Conservation (phyloP, 2,888 invertebrate genomes). For the Eugnorisma glareosa region DNA sequence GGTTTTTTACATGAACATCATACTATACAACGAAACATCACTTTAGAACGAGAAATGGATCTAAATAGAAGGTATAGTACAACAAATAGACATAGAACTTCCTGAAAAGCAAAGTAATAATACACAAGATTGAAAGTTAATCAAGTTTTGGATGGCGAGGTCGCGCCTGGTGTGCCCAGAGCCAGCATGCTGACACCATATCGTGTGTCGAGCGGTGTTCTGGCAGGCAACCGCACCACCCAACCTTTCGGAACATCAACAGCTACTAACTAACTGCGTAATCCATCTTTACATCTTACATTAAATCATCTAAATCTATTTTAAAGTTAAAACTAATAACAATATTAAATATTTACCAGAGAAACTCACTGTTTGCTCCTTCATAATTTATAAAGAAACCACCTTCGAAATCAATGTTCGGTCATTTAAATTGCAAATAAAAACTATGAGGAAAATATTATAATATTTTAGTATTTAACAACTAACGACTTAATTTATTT, state of each 20-base stretch:
- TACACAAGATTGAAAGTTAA: conserved; percentile 41
- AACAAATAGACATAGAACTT: conserved; percentile 28
- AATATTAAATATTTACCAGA: conserved; percentile 47
- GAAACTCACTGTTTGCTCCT: conserved; percentile 14
- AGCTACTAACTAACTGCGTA: conserved; percentile 21
- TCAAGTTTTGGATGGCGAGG: conserved; percentile 1
- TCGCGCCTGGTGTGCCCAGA: not conserved
- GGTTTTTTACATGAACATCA: conserved; percentile 19
- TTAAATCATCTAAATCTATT: conserved; percentile 44
- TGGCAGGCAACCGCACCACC: not conserved
- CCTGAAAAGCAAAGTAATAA: conserved; percentile 33
- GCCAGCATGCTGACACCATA: not conserved
- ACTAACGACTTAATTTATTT: conserved; percentile 36
- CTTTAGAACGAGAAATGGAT: conserved; percentile 4
- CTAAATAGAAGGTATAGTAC: conserved; percentile 46
- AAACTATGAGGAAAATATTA: not conserved
- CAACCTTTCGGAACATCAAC: not conserved
- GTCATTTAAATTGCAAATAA: conserved; percentile 15
- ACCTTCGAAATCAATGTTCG: conserved; percentile 31
- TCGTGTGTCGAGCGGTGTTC: not conserved
- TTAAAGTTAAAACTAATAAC: conserved; percentile 59
- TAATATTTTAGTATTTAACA: conserved; percentile 10
- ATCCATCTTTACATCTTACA: conserved; percentile 51
- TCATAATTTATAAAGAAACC: conserved; percentile 45
- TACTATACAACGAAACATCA: conserved; percentile 41